Base-by-base conservation (phyloP, 2,888 invertebrate genomes). In the Phragmatobia fuliginosa region DNA sequence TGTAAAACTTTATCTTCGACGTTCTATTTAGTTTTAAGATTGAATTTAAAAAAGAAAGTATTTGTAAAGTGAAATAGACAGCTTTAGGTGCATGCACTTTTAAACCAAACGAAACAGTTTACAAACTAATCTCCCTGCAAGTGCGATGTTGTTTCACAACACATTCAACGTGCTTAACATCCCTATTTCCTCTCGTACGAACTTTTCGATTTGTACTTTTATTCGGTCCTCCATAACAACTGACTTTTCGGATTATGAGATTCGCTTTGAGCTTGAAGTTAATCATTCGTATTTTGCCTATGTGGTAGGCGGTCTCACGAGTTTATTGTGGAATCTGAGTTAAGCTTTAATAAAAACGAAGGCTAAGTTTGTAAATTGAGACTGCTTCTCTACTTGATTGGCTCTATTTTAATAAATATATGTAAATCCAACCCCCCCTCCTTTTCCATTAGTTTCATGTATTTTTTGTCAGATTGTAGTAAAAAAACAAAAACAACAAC, bases 101-200 rank as follows among this genome's bases (percentile, higher is more conserved):
- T 28, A 36, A 62, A 28, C 38, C 41, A 67, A 56, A 68, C 62
- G 58, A 45, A 38, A 66, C 72, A 69, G 71, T 71, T 70, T 74
- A 67, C 68, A 33, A 62, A 75, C 69, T 78, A 74, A 81, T 75
- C 45, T 68, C 66, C 58, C 61, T 65, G 33, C 62, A 28, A 49
- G 69, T 64, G 65, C 72, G 65, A 65, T 68, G 56, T 79, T 73
- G 76, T 73, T 70, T 52, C 60, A 67, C 59, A 72, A 77, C 72
- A 70, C 52, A 75, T 75, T 70, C 72, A 75, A 75, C 79, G 77
- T 76, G 66, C 33, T 70, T 77, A 73, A 68, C 71, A 65, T 62
- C 28, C 49, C 68, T 60, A 36, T 62, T 70, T 73, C 67, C 69
- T 67, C 67, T 68, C 62, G 41, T 31, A 41, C 60, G 56, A 56